Percentiles rank a stretch among this genome's conserved stretches.
Conservation (phyloP, 2,113 vertebrate species). For the Notiomystis cincta region DNA sequence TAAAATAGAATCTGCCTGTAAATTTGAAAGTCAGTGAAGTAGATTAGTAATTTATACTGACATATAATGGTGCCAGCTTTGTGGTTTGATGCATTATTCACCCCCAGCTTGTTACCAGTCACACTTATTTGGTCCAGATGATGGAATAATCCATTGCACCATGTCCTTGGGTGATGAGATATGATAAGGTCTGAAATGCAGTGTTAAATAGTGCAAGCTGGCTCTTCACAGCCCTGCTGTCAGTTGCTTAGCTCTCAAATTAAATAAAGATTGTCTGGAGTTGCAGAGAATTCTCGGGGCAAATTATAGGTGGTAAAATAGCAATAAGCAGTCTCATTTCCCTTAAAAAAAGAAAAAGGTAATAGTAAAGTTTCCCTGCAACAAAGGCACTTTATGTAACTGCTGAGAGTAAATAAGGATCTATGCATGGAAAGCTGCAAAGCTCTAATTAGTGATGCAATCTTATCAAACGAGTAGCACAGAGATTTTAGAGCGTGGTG, state of each 20-base stretch:
- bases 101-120: neutral
- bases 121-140: neutral
- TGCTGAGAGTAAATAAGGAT: neutral
- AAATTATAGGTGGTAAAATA: neutral
- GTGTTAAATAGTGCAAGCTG: neutral
- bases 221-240: neutral
- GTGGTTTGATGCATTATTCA: neutral
- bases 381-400: neutral
- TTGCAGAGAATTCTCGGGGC: neutral
- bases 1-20: neutral
- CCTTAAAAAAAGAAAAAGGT: neutral
- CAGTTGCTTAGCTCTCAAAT: neutral
- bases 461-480: neutral
- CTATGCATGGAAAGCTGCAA: neutral
- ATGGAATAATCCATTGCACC: neutral
- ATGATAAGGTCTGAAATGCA: neutral
- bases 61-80: neutral
- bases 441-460: neutral
- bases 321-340: neutral
- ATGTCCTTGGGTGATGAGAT: neutral
- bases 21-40: neutral
- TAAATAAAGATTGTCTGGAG: neutral
- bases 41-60: neutral
- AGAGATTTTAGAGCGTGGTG: neutral
- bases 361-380: neutral